Conservation (phyloP, 53 echinoderm and acorn worm species). For the Temnopleurus reevesii region DNA sequence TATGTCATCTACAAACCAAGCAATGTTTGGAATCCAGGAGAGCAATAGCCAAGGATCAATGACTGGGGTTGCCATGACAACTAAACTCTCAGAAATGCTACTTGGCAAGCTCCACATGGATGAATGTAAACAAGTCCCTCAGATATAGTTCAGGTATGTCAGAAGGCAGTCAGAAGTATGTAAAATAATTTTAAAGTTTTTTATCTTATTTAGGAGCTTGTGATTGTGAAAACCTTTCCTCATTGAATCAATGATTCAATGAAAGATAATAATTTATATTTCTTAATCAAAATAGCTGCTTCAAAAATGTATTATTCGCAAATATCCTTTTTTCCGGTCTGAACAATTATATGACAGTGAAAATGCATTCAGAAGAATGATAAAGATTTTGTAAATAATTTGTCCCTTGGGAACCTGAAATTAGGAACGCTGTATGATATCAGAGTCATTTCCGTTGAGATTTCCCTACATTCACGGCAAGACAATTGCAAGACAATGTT, state of each 20-base stretch:
- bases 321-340: no score
- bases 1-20: background rate
- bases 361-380: background rate
- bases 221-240: no score
- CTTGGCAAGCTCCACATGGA: background rate
- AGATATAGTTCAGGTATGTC: no score
- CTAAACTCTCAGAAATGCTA: background rate
- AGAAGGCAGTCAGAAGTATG: no score
- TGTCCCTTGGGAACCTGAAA: no score
- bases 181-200: no score
- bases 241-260: no score
- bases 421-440: background rate
- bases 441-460: background rate
- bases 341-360: background rate
- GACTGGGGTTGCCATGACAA: conserved; percentile 22
- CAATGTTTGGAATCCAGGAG: conserved; percentile 2
- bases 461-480: background rate
- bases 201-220: no score
- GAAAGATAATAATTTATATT: no score
- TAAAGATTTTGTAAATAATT: no score
- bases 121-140: background rate
- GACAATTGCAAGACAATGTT: background rate
- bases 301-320: no score
- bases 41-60: background rate
- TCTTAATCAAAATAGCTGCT: no score